Percentiles rank a stretch among this genome's conserved stretches.
phyloP scores from a whole-genome alignment of 2,113 vertebrate genomes.

The Tychaedon coryphoeus region DNA sequence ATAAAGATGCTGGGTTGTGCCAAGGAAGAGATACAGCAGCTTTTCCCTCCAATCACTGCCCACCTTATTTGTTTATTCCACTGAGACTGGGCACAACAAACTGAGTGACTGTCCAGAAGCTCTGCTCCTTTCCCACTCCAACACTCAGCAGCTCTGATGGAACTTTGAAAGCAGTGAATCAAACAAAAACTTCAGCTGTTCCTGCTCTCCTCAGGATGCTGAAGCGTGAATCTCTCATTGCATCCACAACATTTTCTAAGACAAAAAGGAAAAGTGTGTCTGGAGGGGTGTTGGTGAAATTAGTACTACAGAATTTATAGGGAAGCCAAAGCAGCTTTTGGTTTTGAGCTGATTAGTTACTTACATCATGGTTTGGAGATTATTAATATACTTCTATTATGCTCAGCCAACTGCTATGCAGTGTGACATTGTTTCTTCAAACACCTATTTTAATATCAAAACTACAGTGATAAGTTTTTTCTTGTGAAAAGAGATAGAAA shows the following conservation, averaged over 20 bases:
- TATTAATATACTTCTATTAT: background rate
- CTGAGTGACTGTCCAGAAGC: background rate
- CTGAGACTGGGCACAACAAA: background rate
- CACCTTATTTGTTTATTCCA: background rate
- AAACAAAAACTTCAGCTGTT: background rate
- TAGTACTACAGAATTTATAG: background rate
- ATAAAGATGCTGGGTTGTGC: background rate
- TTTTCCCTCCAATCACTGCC: background rate
- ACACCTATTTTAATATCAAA: background rate
- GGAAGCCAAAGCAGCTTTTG: background rate
- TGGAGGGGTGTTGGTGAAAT: background rate
- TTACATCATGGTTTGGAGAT: slow-evolving; percentile 1
- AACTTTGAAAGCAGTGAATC: background rate
- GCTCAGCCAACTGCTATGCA: background rate
- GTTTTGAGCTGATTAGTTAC: background rate
- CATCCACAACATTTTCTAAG: background rate
- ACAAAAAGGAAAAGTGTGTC: background rate
- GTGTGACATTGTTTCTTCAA: background rate
- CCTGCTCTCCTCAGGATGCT: background rate
- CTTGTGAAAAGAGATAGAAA: background rate
- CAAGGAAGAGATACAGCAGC: background rate
- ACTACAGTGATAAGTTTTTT: background rate
- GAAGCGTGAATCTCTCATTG: background rate
- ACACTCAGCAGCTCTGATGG: background rate
- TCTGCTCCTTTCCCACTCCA: background rate